Conservation (phyloP, 2,113 vertebrate genomes). For the Falco punctatus region DNA sequence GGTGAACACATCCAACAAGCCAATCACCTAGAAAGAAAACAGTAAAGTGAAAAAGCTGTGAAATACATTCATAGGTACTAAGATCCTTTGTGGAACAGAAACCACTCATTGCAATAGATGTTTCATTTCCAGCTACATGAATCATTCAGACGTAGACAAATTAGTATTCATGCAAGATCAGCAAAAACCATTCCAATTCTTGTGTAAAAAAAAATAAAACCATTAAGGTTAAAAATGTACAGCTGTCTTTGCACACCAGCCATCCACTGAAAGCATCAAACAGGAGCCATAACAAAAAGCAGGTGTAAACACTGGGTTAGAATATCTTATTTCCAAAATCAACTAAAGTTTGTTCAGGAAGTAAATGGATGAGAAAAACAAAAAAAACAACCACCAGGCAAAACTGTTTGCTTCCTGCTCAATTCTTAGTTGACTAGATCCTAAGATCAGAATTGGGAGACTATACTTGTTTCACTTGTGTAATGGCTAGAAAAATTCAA, state of each 20-base stretch:
- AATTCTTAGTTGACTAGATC: not conserved
- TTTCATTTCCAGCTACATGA: not conserved
- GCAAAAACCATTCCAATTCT: not conserved
- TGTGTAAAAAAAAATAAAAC: not conserved
- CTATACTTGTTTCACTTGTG: not conserved
- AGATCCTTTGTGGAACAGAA: not conserved
- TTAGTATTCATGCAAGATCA: not conserved
- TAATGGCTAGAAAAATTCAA: not conserved
- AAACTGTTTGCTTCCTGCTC: not conserved
- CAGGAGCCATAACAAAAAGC: not conserved
- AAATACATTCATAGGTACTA: not conserved
- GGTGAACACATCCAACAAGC: constrained; percentile 94
- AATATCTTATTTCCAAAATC: not conserved
- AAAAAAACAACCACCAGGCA: not conserved
- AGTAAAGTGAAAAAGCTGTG: not conserved
- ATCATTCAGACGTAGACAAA: not conserved
- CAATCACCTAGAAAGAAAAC: constrained; percentile 86
- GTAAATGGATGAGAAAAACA: not conserved
- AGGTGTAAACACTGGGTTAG: not conserved
- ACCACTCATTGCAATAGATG: not conserved
- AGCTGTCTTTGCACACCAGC: not conserved
- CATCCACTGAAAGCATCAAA: not conserved
- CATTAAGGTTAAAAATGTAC: not conserved
- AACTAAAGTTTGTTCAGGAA: not conserved
- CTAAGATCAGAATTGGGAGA: not conserved